Evolutionary conservation across 2,797 vertebrate species (phyloP).

Genomic region (Pampus argenteus): DNA sequence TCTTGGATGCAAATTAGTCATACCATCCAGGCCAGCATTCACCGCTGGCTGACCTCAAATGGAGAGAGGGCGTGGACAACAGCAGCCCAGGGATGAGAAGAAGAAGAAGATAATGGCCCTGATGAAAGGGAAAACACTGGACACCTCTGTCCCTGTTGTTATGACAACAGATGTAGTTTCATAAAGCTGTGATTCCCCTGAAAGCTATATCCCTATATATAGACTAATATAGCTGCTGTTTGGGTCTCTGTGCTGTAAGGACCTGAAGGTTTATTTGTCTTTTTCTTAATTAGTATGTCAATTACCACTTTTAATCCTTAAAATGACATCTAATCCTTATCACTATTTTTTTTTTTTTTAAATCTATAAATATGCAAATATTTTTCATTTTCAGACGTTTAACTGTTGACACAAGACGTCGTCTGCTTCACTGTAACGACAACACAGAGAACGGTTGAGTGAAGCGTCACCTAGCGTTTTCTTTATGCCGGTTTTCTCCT

Average conservation of each 20-base stretch:
- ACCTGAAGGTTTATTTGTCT: neutral
- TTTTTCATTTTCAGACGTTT: no score
- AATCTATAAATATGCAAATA: no score
- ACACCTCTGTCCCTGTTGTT: conserved; percentile 51
- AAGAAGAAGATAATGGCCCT: conserved; percentile 51
- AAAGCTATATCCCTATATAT: conserved; percentile 32
- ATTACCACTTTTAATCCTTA: no score
- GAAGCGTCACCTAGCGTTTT: conserved; percentile 70
- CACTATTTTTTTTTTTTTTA: no score
- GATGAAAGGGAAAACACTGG: conserved; percentile 68
- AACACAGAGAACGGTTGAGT: conserved; percentile 23
- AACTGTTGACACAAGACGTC: no score
- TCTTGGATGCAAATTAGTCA: conserved; percentile 64
- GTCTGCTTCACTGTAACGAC: no score
- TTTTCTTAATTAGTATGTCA: no score
- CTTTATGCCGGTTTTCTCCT: rapidly evolving
- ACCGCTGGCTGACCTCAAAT: conserved; percentile 64
- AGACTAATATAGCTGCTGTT: conserved; percentile 12
- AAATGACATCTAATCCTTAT: no score
- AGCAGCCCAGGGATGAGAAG: conserved; percentile 26
- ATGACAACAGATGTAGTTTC: conserved; percentile 48
- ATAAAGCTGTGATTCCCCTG: conserved; percentile 45
- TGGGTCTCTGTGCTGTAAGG: neutral
- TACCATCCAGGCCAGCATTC: conserved; percentile 39
- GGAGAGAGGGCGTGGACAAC: conserved; percentile 44